Conservation (phyloP, 2,113 vertebrate species). For the Burhinus bistriatus region DNA sequence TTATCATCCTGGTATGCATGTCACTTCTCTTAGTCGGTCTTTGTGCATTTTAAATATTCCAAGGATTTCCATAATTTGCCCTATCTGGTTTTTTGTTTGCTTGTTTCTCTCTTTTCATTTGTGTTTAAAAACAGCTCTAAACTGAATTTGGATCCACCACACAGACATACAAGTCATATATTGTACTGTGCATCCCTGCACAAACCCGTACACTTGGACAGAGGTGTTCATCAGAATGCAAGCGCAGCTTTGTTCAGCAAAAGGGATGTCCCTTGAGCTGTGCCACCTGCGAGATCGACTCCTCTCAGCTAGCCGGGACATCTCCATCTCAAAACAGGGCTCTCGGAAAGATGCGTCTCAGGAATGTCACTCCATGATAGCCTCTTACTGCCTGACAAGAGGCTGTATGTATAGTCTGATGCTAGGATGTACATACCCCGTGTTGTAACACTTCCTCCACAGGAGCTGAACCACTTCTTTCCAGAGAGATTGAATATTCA, state of each 20-base stretch:
- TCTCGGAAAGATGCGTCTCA: neutral
- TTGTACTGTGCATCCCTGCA: rapidly evolving
- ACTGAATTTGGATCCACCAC: neutral
- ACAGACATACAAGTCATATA: neutral
- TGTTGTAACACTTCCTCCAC: neutral
- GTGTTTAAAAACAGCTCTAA: neutral
- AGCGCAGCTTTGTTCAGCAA: neutral
- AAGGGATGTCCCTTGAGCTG: neutral
- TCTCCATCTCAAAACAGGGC: neutral
- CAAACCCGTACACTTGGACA: rapidly evolving
- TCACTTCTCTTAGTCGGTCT: neutral
- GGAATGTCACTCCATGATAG: neutral
- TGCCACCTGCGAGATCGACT: neutral
- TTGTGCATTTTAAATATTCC: neutral
- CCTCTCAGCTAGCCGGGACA: neutral
- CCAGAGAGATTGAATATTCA: neutral
- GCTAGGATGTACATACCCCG: too few relatives aligned
- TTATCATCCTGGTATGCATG: neutral
- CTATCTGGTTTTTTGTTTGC: neutral
- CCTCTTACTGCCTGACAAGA: neutral
- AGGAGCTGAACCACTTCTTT: neutral
- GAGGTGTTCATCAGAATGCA: neutral
- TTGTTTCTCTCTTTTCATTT: neutral
- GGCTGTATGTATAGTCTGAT: neutral
- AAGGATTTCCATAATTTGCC: neutral